A percentile compares a stretch with the other conserved stretches of the same genome.
phyloP scores from a whole-genome alignment of 2,797 vertebrate species.

The Morelia viridis region DNA sequence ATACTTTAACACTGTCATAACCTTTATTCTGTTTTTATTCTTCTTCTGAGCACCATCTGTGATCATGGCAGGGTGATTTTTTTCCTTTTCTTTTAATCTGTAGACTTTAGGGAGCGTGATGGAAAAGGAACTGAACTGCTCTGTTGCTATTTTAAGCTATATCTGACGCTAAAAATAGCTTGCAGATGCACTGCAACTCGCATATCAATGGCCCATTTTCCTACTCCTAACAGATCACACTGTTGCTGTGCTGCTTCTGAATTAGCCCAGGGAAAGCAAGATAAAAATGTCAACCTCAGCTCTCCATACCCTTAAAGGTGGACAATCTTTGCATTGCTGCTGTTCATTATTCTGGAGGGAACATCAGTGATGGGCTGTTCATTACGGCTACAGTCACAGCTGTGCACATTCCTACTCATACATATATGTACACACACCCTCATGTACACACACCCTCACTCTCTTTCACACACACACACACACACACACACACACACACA shows the following conservation, averaged over 20 bases:
- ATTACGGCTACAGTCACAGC: background rate
- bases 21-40: slow-evolving; percentile 60
- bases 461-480: background rate
- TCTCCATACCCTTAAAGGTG: background rate
- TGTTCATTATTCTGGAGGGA: background rate
- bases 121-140: slow-evolving; percentile 82
- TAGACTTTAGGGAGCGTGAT: slow-evolving; percentile 61
- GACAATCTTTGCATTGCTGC: background rate
- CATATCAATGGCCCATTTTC: slow-evolving; percentile 75
- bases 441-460: background rate
- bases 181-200: slow-evolving; percentile 76
- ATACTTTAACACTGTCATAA: slow-evolving; percentile 50
- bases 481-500: background rate
- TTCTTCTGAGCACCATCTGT: slow-evolving; percentile 54
- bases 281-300: slow-evolving; percentile 17
- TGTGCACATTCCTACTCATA: background rate
- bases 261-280: slow-evolving; percentile 48
- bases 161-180: slow-evolving; percentile 88
- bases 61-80: slow-evolving; percentile 48
- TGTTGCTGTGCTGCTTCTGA: slow-evolving; percentile 63
- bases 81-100: slow-evolving; percentile 51
- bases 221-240: slow-evolving; percentile 71
- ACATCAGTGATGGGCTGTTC: background rate
- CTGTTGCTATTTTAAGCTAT: slow-evolving; percentile 87
- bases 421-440: too few species aligned